A percentile compares a stretch with the other conserved stretches of the same genome.
These are phyloP conservation scores for Saccopteryx leptura DNA, from an alignment of 2,113 vertebrate genomes.

Conservation along the genomic window DNA sequence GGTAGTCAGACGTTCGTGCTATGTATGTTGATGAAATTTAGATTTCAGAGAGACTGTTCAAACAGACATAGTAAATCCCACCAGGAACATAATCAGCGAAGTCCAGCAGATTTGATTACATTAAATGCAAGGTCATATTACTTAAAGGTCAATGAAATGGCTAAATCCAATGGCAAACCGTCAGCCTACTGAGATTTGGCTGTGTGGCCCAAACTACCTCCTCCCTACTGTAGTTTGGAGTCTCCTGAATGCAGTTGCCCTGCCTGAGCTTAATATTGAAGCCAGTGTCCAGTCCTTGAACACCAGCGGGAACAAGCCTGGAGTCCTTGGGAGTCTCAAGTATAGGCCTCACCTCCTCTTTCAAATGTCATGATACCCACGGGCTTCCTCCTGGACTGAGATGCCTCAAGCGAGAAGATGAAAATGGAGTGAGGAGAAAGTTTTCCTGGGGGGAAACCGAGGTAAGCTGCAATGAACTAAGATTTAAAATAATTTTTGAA, in stretches of 20 bases:
- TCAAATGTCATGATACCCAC: background rate
- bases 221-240: constrained; percentile 25
- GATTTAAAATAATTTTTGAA: constrained; percentile 41
- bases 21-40: background rate
- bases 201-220: background rate
- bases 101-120: background rate
- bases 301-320: background rate
- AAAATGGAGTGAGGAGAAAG: background rate
- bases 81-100: background rate
- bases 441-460: background rate
- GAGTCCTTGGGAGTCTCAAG: background rate
- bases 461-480: background rate
- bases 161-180: background rate
- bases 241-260: constrained; percentile 20
- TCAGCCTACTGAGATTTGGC: background rate
- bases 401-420: background rate
- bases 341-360: background rate
- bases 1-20: background rate
- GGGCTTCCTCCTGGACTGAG: background rate
- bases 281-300: background rate
- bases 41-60: constrained; percentile 17
- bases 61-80: background rate
- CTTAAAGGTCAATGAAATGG: constrained; percentile 4
- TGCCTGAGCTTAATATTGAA: background rate
- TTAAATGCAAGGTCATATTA: background rate